Evolutionary conservation across 2,888 invertebrate genomes (phyloP), one percentile per base, ranked within the genome.

Genomic region (Taenaris catops): DNA sequence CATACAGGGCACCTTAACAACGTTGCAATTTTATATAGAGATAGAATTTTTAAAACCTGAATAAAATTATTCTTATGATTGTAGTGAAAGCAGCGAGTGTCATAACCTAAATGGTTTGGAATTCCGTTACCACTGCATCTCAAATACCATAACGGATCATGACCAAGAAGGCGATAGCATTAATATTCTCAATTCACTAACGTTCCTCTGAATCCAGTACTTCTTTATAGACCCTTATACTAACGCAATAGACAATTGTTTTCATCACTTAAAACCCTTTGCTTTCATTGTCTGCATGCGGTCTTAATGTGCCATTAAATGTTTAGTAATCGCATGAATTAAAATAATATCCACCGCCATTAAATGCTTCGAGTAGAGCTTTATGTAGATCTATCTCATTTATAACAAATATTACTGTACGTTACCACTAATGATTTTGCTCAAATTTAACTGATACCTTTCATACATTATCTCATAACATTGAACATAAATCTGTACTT

Each of bases 71-170:
- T 56, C 59, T 69, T 70, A 71, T 58, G 55, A 56, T 58, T 40
- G 55, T 60, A 64, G 71, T 75, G 61, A 66, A 64, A 59, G 53
- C 55, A 51, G 58, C 52, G 60, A 56, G 59, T 51, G 46, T 53
- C 53, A 51, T 65, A 70, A 60, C 55, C 62, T 44, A 61, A 71
- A 74, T 38, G 41, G 27, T 61, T 65, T 56, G 63, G 68, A 64
- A 63, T 63, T 57, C 50, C 48, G 46, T 42, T 45, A 56, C 59
- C 62, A 62, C 53, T 63, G 59, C 63, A 62, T 58, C 59, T 56
- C 51, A 37, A 52, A 50, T 58, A 58, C 64, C 64, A 61, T 63
- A 67, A 67, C 60, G 55, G 62, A 64, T 67, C 70, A 69, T 59
- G 64, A 54, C 63, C 54, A 38, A 40, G 49, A 51, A 49, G 55